Evolutionary conservation across 2,113 vertebrate genomes (phyloP).

Genomic region (Fregata magnificens): DNA sequence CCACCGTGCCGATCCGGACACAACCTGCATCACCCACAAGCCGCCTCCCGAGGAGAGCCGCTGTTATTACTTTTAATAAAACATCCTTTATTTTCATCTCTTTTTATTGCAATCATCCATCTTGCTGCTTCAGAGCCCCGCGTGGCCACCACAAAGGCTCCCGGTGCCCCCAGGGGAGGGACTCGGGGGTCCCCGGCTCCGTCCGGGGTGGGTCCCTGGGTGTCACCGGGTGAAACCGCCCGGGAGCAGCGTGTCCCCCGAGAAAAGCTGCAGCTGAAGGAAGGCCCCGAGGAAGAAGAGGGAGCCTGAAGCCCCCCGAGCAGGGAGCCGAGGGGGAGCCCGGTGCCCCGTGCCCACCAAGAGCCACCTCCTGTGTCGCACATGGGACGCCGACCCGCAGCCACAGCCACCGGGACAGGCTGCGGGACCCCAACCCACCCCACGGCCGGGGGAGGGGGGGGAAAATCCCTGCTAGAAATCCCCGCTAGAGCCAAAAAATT

Average conservation of each 20-base stretch:
- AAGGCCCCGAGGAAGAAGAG: neutral
- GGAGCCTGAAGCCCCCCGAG: neutral
- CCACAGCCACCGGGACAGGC: neutral
- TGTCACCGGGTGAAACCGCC: neutral
- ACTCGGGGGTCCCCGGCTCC: neutral
- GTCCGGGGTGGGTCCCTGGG: too few relatives aligned
- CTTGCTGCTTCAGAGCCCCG: neutral
- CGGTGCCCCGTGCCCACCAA: accelerated
- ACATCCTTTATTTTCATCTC: neutral
- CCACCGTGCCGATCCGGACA: neutral
- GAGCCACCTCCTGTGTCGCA: neutral
- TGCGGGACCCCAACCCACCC: neutral
- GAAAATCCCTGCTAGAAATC: neutral
- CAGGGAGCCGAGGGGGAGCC: too few relatives aligned
- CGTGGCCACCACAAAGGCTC: neutral
- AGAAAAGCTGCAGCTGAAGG: neutral
- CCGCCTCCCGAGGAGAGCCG: neutral
- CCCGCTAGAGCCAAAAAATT: neutral
- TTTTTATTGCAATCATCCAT: neutral
- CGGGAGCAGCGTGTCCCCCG: accelerated
- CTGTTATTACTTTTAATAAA: neutral
- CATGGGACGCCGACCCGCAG: too few relatives aligned
- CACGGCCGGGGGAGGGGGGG: accelerated
- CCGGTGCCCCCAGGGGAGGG: neutral
- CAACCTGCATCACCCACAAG: neutral